Evolutionary conservation across 2,113 vertebrate species (phyloP).

Genomic region (Mobula hypostoma): DNA sequence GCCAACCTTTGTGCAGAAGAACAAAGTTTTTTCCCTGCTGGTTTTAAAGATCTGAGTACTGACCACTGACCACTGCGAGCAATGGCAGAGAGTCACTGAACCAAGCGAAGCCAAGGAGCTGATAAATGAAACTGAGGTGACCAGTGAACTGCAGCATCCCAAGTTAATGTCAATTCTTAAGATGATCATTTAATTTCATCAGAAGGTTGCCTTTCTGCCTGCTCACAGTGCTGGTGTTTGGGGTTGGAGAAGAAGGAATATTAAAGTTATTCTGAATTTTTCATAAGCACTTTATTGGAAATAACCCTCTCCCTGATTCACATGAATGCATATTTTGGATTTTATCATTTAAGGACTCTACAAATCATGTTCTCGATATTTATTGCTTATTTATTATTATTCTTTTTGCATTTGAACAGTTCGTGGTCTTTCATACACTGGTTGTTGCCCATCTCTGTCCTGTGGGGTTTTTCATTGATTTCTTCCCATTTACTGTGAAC

Average conservation of each 20-base stretch:
- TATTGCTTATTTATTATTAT: no score
- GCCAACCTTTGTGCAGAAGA: no score
- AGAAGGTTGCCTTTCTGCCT: neutral
- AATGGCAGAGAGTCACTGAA: neutral
- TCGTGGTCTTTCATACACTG: no score
- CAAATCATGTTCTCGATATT: no score
- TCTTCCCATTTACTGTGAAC: no score
- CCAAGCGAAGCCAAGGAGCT: neutral
- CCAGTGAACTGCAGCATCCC: neutral
- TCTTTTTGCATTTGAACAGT: no score
- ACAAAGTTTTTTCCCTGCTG: neutral
- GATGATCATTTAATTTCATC: neutral
- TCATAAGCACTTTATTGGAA: neutral
- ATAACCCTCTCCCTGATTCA: neutral
- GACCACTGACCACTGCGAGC: neutral
- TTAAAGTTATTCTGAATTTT: neutral
- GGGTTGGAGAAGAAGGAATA: neutral
- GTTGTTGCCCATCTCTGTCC: no score
- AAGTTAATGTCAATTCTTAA: conserved; percentile 1
- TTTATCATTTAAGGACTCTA: neutral
- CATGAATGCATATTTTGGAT: neutral
- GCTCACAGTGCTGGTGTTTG: neutral
- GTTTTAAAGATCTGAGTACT: neutral
- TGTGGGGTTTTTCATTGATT: no score
- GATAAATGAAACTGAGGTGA: conserved; percentile 13